phyloP scores from a whole-genome alignment of 2,888 invertebrate species.

The Leptopilina myrica region DNA sequence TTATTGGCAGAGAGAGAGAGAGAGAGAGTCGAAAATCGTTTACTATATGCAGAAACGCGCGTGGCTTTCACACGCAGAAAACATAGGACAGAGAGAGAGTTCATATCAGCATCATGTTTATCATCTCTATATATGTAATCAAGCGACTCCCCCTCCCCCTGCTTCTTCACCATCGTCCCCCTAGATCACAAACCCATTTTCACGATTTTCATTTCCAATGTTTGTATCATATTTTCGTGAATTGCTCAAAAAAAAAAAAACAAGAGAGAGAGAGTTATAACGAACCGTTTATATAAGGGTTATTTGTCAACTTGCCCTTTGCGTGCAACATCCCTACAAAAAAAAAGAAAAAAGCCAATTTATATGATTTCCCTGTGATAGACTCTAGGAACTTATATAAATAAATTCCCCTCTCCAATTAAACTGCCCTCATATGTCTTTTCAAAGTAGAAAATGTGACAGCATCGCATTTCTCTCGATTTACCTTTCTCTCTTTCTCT shows the following conservation, averaged over 20 bases:
- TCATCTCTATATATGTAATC: slow-evolving; percentile 71
- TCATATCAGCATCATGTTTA: slow-evolving; percentile 75
- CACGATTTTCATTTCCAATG: slow-evolving; percentile 68
- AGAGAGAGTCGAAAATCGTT: slow-evolving; percentile 47
- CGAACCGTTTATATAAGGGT: slow-evolving; percentile 73
- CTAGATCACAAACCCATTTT: slow-evolving; percentile 64
- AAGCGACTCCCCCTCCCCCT: slow-evolving; percentile 65
- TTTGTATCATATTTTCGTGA: slow-evolving; percentile 63
- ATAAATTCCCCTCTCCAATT: slow-evolving; percentile 73
- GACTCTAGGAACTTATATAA: slow-evolving; percentile 74
- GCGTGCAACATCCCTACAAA: slow-evolving; percentile 45
- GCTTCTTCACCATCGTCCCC: slow-evolving; percentile 45
- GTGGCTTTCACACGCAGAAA: slow-evolving; percentile 44
- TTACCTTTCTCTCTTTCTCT: slow-evolving; percentile 47
- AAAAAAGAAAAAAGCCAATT: not conserved
- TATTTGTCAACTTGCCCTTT: slow-evolving; percentile 70
- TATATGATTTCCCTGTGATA: slow-evolving; percentile 62
- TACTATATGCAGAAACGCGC: slow-evolving; percentile 38
- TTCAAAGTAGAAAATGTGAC: slow-evolving; percentile 74
- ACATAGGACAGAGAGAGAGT: slow-evolving; percentile 59
- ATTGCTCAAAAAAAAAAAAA: not conserved
- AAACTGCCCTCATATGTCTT: slow-evolving; percentile 73
- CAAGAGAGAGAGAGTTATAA: slow-evolving; percentile 60
- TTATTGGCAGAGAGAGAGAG: slow-evolving; percentile 62
- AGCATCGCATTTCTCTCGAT: slow-evolving; percentile 58